Base-by-base conservation (phyloP, 1,140 invertebrate species). In the Campoletis sonorensis region DNA sequence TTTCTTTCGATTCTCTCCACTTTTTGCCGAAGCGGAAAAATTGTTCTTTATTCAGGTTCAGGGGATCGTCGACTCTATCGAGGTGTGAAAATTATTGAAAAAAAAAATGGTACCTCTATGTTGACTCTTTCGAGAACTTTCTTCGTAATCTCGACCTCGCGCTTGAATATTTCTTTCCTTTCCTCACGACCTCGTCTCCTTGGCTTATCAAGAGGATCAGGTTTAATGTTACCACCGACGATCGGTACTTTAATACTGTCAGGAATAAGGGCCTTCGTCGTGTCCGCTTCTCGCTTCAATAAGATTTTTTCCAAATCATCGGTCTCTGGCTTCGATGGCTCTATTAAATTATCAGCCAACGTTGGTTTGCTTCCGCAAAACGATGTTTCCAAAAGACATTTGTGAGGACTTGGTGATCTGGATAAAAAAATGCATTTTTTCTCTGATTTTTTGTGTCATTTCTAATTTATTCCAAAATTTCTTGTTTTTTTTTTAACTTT, bases 321-420 rank as follows among this genome's bases (percentile, higher is more conserved):
- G 0, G 92, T 91, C 79, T 94, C 93, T 4, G 88, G 88, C 85
- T 93, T 93, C 33, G 90, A 89, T 21, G 90, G 88, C 54, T 92
- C 91, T 45, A 88, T 91, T 23, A 89, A 68, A 80, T 90, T 89
- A 79, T 90, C 89, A 7, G 87, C 86, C 75, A 91, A 67, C 0
- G 88, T 89, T 67, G 95, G 95, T 85, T 96, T 96, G 71, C 95
- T 95, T 0, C 97, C 97, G 87, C 96, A 97, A 88, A 98, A 98
- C 0, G 96, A 97, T 0, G 97, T 98, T 91, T 97, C 97, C 26
- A 97, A 92, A 26, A 97, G 91, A 94, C 97, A 97, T 90, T 96
- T 96, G 91, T 97, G 96, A 7, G 97, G 97, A 37, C 97, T 97
- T 0, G 96, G 96, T 11, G 96, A 97, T 77, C 96, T 94, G 11